Evolutionary conservation across 2,113 vertebrate species (phyloP).

Genomic region (Pogona vitticeps): DNA sequence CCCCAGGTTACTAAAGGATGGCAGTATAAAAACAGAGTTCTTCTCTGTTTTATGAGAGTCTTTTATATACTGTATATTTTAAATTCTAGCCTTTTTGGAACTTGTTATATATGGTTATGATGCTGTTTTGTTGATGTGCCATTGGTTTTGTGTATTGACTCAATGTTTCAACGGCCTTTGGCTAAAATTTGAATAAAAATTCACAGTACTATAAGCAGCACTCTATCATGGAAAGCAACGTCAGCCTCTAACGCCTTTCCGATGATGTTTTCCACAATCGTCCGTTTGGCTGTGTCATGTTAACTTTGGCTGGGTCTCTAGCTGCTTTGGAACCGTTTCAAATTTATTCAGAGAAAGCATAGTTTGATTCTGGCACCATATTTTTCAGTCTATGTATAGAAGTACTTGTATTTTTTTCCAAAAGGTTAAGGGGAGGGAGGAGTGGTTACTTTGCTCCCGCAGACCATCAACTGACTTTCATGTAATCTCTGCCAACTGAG

Average conservation of each 20-base stretch:
- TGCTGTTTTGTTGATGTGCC: no score
- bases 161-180: no score
- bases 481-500: slow-evolving; percentile 55
- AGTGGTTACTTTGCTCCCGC: slow-evolving; percentile 35
- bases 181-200: no score
- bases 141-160: no score
- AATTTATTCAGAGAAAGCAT: slow-evolving; percentile 1
- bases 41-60: no score
- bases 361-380: slow-evolving; percentile 7
- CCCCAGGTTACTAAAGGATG: no score
- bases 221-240: not conserved
- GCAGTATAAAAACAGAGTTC: no score
- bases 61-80: no score
- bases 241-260: not conserved
- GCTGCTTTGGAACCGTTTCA: slow-evolving; percentile 35
- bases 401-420: not conserved
- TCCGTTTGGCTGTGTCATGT: not conserved
- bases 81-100: no score
- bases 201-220: not conserved
- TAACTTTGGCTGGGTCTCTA: slow-evolving; percentile 40
- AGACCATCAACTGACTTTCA: slow-evolving; percentile 58
- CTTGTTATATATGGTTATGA: no score
- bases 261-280: slow-evolving; percentile 17
- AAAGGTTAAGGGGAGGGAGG: not conserved
- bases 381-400: slow-evolving; percentile 14